These are phyloP conservation scores for Catotricha subobsoleta DNA, from an alignment of 2,888 invertebrate genomes.

Conservation along the genomic window DNA sequence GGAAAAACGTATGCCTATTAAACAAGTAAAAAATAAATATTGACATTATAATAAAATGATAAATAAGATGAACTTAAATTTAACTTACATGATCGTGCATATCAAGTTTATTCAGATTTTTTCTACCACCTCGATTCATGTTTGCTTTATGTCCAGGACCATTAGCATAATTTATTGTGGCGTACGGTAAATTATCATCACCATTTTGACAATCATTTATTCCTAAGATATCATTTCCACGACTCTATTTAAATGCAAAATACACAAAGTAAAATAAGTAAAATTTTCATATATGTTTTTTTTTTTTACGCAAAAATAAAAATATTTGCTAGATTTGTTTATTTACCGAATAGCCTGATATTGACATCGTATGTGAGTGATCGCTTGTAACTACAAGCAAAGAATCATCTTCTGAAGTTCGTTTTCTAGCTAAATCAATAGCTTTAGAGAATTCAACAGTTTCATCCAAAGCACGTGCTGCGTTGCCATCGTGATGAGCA, in stretches of 20 bases:
- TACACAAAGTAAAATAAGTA: too few relatives aligned
- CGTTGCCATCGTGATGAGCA: constrained; percentile 20
- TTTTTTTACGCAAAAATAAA: too few relatives aligned
- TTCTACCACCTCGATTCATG: constrained; percentile 19
- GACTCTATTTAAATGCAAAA: constrained; percentile 22
- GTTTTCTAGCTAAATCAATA: constrained; percentile 38
- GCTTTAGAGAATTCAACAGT: constrained; percentile 55
- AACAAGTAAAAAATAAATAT: too few relatives aligned
- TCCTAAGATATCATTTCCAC: constrained; percentile 33
- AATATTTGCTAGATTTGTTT: too few relatives aligned
- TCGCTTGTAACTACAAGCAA: constrained; percentile 66
- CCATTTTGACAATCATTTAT: constrained; percentile 23
- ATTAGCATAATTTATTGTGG: constrained; percentile 55
- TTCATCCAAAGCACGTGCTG: constrained; percentile 24
- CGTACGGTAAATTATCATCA: constrained; percentile 38
- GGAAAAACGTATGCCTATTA: constrained; percentile 34
- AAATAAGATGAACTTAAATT: too few relatives aligned
- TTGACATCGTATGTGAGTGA: constrained; percentile 60
- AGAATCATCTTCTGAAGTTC: constrained; percentile 50
- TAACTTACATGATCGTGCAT: constrained; percentile 2
- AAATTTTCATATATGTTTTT: too few relatives aligned
- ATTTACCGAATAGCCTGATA: constrained; percentile 48
- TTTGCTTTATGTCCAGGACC: constrained; percentile 37
- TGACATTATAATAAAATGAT: too few relatives aligned
- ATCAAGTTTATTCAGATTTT: constrained; percentile 13